These are phyloP conservation scores for Atrina japonica DNA, from an alignment of 2,888 invertebrate genomes.

Conservation along the genomic window DNA sequence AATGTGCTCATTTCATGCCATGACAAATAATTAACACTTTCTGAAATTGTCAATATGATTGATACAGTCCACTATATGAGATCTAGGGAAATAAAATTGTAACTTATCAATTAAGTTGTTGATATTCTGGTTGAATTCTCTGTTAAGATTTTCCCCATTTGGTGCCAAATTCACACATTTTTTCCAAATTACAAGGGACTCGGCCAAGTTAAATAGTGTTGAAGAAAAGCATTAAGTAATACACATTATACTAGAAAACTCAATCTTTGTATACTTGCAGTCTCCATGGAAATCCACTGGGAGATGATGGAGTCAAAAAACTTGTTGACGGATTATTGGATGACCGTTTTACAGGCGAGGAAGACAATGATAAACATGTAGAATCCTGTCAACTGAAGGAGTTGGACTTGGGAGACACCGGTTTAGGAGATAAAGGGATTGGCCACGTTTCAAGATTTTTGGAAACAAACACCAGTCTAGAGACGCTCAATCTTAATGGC, in stretches of 20 bases:
- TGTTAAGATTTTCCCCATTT: background rate
- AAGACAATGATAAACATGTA: conserved; percentile 17
- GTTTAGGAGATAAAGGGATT: conserved; percentile 65
- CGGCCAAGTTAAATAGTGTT: too few species aligned
- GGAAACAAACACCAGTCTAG: conserved; percentile 60
- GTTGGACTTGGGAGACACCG: conserved; percentile 70
- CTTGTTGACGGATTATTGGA: conserved; percentile 59
- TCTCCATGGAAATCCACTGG: conserved; percentile 69
- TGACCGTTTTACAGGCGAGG: conserved; percentile 21
- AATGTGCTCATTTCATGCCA: too few species aligned
- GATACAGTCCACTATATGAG: too few species aligned
- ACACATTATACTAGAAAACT: too few species aligned
- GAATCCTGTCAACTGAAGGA: conserved; percentile 61
- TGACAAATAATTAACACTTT: too few species aligned
- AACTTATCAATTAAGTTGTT: too few species aligned
- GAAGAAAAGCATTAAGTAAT: too few species aligned
- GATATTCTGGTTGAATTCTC: too few species aligned
- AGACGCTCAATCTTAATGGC: conserved; percentile 66
- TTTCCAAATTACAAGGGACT: too few species aligned
- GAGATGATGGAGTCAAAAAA: conserved; percentile 65
- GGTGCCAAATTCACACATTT: background rate
- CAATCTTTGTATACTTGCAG: conserved; percentile 51
- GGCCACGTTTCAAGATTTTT: conserved; percentile 61
- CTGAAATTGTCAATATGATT: too few species aligned
- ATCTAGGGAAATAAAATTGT: too few species aligned